Conservation (phyloP, 92 coral and sea anemone genomes). For the Nematostella vectensis region DNA sequence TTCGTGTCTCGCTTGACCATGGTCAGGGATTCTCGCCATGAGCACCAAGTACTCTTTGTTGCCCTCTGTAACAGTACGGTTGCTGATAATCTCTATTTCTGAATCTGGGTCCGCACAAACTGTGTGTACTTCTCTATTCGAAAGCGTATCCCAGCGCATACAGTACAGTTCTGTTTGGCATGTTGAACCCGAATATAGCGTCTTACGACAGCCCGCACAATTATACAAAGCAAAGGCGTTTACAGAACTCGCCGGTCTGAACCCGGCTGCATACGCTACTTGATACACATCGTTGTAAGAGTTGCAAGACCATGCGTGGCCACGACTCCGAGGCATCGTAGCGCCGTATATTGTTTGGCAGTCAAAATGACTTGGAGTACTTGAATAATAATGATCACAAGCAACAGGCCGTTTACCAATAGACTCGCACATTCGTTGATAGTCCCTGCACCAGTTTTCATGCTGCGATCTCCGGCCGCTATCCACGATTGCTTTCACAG, state of each 20-base stretch:
- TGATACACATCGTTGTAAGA: constrained; percentile 10
- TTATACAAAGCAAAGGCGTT: constrained; percentile 26
- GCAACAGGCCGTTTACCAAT: constrained; percentile 29
- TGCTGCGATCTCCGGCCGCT: constrained; percentile 20
- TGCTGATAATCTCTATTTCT: constrained; percentile 23
- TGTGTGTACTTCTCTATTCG: constrained; percentile 14
- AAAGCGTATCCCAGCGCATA: neutral
- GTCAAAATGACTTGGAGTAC: neutral
- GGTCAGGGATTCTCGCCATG: constrained; percentile 29
- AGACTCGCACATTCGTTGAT: constrained; percentile 33
- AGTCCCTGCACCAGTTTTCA: constrained; percentile 54
- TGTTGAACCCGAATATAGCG: neutral
- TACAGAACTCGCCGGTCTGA: neutral
- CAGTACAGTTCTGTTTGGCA: constrained; percentile 3
- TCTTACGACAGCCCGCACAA: constrained; percentile 18
- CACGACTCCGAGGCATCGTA: constrained; percentile 1
- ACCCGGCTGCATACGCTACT: constrained; percentile 16
- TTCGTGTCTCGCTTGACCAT: constrained; percentile 18
- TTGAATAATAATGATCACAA: neutral
- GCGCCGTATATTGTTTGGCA: constrained; percentile 18
- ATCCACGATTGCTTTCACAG: constrained; percentile 33
- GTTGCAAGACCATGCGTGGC: constrained; percentile 1
- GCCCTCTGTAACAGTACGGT: constrained; percentile 7
- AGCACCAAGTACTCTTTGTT: constrained; percentile 28
- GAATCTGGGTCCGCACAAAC: constrained; percentile 34